A percentile compares a stretch with the other conserved stretches of the same genome.
Conservation (phyloP, 2,113 vertebrate species). For the Colistium nudipinnis region DNA sequence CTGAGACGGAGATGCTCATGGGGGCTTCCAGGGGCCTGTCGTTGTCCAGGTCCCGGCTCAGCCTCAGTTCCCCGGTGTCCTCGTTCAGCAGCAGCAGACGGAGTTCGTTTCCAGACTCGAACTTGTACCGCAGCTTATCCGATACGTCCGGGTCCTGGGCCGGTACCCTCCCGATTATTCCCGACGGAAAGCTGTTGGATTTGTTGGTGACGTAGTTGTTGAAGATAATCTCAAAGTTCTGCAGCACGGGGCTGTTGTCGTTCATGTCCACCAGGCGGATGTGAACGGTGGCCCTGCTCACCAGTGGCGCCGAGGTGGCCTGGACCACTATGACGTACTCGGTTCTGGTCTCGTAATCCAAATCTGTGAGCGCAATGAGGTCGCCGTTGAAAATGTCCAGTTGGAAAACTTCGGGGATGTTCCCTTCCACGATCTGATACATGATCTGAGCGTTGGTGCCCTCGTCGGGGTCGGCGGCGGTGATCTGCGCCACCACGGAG, state of each 20-base stretch:
- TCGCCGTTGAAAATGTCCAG: constrained; percentile 94
- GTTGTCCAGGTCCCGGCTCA: constrained; percentile 92
- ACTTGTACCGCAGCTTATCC: constrained; percentile 91
- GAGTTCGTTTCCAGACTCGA: constrained; percentile 93
- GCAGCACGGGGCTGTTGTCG: constrained; percentile 89
- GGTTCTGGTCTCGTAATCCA: constrained; percentile 91
- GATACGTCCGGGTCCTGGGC: constrained; percentile 94
- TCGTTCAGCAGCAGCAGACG: constrained; percentile 89
- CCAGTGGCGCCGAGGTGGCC: constrained; percentile 94
- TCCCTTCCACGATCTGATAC: constrained; percentile 98
- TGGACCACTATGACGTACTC: constrained; percentile 96
- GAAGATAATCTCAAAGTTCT: constrained; percentile 97
- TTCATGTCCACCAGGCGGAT: constrained; percentile 91
- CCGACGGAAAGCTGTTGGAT: constrained; percentile 94
- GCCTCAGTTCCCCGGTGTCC: constrained; percentile 89
- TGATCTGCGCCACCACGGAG: constrained; percentile 90
- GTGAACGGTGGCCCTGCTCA: constrained; percentile 92
- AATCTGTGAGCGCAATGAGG: constrained; percentile 88
- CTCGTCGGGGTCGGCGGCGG: constrained; percentile 90
- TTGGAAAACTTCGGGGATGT: constrained; percentile 93
- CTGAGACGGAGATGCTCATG: constrained; percentile 93
- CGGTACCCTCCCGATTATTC: constrained; percentile 93
- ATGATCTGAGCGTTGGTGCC: constrained; percentile 97
- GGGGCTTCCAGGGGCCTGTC: constrained; percentile 92
- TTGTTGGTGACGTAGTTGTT: constrained; percentile 98